Conservation (phyloP, 2,888 invertebrate genomes). For the Neoitamus cyanurus region DNA sequence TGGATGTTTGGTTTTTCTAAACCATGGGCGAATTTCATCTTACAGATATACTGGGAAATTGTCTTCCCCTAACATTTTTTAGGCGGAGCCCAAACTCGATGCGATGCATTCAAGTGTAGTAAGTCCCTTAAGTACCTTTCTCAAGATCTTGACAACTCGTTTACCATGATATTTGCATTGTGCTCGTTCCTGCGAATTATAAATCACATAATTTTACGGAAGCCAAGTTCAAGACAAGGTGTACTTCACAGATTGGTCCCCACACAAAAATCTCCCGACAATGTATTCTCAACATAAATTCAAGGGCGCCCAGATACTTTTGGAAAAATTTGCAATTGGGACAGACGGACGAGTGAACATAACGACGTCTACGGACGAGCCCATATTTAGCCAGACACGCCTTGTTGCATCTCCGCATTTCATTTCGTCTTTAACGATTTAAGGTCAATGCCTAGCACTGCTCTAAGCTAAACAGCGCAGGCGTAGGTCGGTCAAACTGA, state of each 20-base stretch:
- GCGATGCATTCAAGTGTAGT: too few relatives aligned
- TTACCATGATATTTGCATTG: background rate
- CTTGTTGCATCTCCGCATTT: background rate
- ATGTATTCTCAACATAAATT: background rate
- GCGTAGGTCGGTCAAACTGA: background rate
- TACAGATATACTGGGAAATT: too few relatives aligned
- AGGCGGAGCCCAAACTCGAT: too few relatives aligned
- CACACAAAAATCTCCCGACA: background rate
- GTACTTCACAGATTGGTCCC: background rate
- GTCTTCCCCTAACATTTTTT: too few relatives aligned
- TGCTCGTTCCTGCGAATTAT: background rate
- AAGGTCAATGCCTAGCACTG: background rate
- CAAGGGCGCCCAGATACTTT: background rate
- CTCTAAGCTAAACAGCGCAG: background rate
- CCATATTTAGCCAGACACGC: background rate
- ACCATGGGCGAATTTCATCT: too few relatives aligned
- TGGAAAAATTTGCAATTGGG: background rate
- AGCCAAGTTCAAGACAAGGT: background rate
- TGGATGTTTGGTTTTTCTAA: too few relatives aligned
- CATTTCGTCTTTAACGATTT: background rate
- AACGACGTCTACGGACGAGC: background rate
- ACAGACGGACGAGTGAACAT: background rate
- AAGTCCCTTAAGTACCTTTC: background rate
- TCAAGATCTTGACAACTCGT: background rate
- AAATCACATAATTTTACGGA: background rate